Percentiles rank a stretch among this genome's conserved stretches.
Evolutionary conservation across 2,113 vertebrate species (phyloP).

Genomic region (Solea solea): DNA sequence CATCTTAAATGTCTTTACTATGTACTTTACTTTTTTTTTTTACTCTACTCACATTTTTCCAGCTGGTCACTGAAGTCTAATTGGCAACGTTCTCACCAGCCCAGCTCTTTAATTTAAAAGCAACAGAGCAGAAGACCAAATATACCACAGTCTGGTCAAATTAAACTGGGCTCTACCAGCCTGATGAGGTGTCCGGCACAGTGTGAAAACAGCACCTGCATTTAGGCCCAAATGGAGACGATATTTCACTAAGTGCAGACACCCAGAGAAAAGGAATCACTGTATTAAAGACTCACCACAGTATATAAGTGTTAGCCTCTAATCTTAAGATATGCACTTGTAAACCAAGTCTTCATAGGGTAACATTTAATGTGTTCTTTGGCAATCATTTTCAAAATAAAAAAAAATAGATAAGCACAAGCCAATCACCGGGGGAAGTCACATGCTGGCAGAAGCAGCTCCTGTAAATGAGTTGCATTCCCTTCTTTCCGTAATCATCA

Average conservation of each 20-base stretch:
- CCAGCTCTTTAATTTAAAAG: conserved; percentile 43
- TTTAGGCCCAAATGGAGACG: conserved; percentile 20
- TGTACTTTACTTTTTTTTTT: too few relatives aligned
- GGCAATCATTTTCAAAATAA: too few relatives aligned
- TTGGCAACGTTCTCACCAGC: conserved; percentile 25
- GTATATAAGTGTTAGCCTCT: too few relatives aligned
- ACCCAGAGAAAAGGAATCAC: conserved; percentile 29
- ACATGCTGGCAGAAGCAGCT: too few relatives aligned
- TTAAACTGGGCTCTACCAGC: conserved; percentile 34
- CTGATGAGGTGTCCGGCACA: conserved; percentile 36
- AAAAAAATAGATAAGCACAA: too few relatives aligned
- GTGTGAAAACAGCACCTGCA: conserved; percentile 44
- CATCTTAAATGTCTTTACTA: conserved; percentile 7
- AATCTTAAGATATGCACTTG: too few relatives aligned
- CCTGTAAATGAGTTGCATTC: too few relatives aligned
- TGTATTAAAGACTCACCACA: conserved; percentile 39
- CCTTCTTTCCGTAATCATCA: too few relatives aligned
- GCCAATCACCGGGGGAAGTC: too few relatives aligned
- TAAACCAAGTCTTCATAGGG: too few relatives aligned
- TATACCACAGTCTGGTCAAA: conserved; percentile 20
- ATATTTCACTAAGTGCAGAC: conserved; percentile 39
- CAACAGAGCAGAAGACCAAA: conserved; percentile 23
- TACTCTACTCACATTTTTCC: conserved; percentile 7
- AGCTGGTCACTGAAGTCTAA: conserved; percentile 21
- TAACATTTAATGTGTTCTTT: too few relatives aligned